Conservation (phyloP, 2,888 invertebrate genomes). For the Hermaeophaga mercurialis region DNA sequence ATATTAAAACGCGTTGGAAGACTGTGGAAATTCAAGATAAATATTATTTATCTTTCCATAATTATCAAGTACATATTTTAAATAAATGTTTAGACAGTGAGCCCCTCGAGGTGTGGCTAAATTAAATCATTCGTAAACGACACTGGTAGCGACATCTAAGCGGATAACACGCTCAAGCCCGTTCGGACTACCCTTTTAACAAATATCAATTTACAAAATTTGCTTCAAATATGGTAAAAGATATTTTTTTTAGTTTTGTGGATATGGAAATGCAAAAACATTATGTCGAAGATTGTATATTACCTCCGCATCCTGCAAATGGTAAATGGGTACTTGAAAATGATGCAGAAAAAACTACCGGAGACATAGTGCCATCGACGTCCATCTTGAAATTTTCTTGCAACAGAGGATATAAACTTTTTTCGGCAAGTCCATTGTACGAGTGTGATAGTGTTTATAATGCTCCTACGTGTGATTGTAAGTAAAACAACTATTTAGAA, state of each 20-base stretch:
- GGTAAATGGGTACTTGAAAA: slow-evolving; percentile 26
- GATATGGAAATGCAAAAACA: slow-evolving; percentile 27
- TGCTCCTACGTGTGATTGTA: slow-evolving; percentile 24
- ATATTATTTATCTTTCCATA: too few relatives aligned
- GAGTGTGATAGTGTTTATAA: slow-evolving; percentile 22
- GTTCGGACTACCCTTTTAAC: too few relatives aligned
- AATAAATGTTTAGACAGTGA: too few relatives aligned
- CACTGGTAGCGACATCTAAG: too few relatives aligned
- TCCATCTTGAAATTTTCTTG: slow-evolving; percentile 28
- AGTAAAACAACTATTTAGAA: slow-evolving; percentile 7
- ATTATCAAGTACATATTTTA: too few relatives aligned
- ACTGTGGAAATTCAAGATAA: too few relatives aligned
- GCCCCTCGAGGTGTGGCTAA: too few relatives aligned
- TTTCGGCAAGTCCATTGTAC: slow-evolving; percentile 10
- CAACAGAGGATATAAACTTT: slow-evolving; percentile 26
- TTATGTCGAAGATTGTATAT: slow-evolving; percentile 29
- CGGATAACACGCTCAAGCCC: too few relatives aligned
- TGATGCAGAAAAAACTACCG: slow-evolving; percentile 22
- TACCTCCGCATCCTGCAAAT: slow-evolving; percentile 33
- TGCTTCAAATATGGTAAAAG: not conserved
- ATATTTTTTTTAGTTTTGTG: slow-evolving; percentile 20
- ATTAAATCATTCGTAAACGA: too few relatives aligned
- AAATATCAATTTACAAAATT: not conserved
- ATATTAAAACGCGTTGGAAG: too few relatives aligned
- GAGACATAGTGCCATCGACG: slow-evolving; percentile 19